These are phyloP conservation scores for Dendrocincla fuliginosa DNA, from an alignment of 2,797 vertebrate species.

Conservation along the genomic window DNA sequence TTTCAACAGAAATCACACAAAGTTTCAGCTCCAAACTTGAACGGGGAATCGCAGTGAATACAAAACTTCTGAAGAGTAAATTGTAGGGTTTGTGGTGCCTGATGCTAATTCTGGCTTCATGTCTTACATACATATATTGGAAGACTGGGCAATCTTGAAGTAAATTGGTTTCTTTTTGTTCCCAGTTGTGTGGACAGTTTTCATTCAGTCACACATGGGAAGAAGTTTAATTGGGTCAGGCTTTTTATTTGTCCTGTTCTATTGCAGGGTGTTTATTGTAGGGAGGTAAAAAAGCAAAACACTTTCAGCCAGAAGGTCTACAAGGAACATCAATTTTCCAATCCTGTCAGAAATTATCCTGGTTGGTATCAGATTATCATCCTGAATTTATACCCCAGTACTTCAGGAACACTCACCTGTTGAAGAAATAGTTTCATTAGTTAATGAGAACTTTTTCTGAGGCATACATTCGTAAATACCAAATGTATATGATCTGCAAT, in stretches of 20 bases:
- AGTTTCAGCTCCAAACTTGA: neutral
- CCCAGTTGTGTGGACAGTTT: neutral
- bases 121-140: neutral
- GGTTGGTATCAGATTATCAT: neutral
- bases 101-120: neutral
- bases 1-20: neutral
- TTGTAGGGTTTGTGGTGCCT: neutral
- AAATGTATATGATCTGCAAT: neutral
- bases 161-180: neutral
- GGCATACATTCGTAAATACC: neutral
- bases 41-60: neutral
- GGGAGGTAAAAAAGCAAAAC: neutral
- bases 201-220: neutral
- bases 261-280: neutral
- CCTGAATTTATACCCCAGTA: neutral
- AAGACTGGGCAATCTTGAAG: neutral
- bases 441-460: neutral
- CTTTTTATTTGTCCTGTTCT: neutral
- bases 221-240: neutral
- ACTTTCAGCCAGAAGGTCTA: slow-evolving; percentile 1
- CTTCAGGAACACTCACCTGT: neutral
- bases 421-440: neutral
- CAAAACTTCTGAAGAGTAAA: neutral
- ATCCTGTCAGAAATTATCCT: neutral
- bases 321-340: slow-evolving; percentile 16